Conservation (phyloP, 2,113 vertebrate species). For the Corythoichthys intestinalis region DNA sequence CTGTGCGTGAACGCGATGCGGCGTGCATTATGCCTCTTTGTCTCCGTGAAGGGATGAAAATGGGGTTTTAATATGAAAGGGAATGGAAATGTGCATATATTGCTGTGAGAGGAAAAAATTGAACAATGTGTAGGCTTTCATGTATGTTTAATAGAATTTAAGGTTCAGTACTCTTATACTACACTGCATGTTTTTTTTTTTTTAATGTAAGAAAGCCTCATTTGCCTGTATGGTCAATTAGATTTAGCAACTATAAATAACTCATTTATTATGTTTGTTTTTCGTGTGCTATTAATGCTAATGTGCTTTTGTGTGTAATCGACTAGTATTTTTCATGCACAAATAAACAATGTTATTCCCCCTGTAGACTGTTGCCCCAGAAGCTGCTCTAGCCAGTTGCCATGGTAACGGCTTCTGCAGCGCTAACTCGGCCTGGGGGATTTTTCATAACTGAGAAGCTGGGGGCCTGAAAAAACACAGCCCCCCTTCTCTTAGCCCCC, state of each 20-base stretch:
- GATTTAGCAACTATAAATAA: not conserved
- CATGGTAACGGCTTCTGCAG: slow-evolving; percentile 89
- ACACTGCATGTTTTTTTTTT: not conserved
- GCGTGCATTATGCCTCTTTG: slow-evolving; percentile 46
- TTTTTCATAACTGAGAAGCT: slow-evolving; percentile 60
- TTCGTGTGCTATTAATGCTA: slow-evolving; percentile 1
- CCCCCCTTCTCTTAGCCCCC: not conserved
- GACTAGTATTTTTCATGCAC: slow-evolving; percentile 15
- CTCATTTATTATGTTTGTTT: not conserved
- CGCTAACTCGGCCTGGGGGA: slow-evolving; percentile 65
- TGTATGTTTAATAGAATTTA: not conserved
- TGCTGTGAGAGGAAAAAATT: not conserved
- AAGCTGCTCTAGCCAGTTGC: slow-evolving; percentile 80
- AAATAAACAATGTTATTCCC: slow-evolving; percentile 48
- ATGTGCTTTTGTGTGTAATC: not conserved
- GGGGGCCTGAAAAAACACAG: slow-evolving; percentile 18
- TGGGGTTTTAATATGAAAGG: not conserved
- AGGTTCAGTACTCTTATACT: not conserved
- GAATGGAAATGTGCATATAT: not conserved
- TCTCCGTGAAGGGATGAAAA: slow-evolving; percentile 43
- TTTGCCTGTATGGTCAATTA: not conserved
- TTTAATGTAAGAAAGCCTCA: not conserved
- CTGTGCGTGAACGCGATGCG: slow-evolving; percentile 27
- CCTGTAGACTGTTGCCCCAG: slow-evolving; percentile 52
- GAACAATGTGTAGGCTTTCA: not conserved